Evolutionary conservation across 2,888 invertebrate species (phyloP).

Genomic region (Bombylius major): DNA sequence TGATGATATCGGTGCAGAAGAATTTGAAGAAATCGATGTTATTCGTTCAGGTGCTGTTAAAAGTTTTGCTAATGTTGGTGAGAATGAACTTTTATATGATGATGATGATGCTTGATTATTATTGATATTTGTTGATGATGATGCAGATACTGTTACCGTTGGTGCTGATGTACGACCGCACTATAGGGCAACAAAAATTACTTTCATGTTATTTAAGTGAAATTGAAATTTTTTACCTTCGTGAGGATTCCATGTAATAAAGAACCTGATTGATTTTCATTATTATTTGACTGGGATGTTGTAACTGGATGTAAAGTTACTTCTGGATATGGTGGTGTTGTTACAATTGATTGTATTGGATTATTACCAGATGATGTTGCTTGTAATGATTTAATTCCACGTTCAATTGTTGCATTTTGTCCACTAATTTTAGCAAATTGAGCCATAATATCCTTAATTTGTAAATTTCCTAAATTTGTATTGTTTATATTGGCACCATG

Average conservation of each 20-base stretch:
- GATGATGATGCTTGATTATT: conserved; percentile 14
- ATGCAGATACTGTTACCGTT: not conserved
- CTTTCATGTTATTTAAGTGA: not conserved
- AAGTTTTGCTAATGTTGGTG: conserved; percentile 67
- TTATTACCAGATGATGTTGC: conserved; percentile 6
- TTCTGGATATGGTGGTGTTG: conserved; percentile 53
- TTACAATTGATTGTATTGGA: conserved; percentile 22
- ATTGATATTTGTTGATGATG: conserved; percentile 10
- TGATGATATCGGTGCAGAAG: not conserved
- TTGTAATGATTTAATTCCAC: conserved; percentile 9
- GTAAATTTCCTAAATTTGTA: conserved; percentile 29
- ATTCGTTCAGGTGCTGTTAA: conserved; percentile 52
- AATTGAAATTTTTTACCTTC: conserved; percentile 38
- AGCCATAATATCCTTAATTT: conserved; percentile 62
- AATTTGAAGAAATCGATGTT: conserved; percentile 7
- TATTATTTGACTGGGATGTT: conserved; percentile 22
- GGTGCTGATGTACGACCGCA: not conserved
- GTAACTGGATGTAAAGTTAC: conserved; percentile 64
- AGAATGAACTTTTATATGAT: conserved; percentile 27
- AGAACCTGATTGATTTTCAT: conserved; percentile 43
- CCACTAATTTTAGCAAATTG: conserved; percentile 53
- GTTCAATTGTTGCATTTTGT: conserved; percentile 10
- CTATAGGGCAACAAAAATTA: too few species aligned
- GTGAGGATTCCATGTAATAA: conserved; percentile 66
- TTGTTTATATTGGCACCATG: conserved; percentile 11